Percentiles rank a stretch among this genome's conserved stretches.
phyloP scores from a whole-genome alignment of 2,797 vertebrate genomes.

The Discoglossus pictus region DNA sequence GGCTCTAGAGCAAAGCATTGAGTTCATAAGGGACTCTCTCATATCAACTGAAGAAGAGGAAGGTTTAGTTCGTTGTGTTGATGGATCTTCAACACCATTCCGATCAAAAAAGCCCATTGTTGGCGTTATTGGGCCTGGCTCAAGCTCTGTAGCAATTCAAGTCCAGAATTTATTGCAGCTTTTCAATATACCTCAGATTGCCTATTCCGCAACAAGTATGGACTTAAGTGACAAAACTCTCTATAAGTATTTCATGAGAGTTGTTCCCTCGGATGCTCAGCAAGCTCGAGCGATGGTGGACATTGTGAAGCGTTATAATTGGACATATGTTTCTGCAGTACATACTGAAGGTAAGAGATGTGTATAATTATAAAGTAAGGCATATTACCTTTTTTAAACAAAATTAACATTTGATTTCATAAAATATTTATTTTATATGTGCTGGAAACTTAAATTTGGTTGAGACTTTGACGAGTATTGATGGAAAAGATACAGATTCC shows the following conservation, averaged over 20 bases:
- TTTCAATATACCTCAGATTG: conserved; percentile 98
- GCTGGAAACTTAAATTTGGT: too few relatives aligned
- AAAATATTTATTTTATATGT: too few relatives aligned
- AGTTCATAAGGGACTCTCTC: conserved; percentile 94
- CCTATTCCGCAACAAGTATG: conserved; percentile 95
- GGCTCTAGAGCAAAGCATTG: conserved; percentile 96
- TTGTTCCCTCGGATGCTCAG: conserved; percentile 96
- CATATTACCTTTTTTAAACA: too few relatives aligned
- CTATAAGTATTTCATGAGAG: conserved; percentile 98
- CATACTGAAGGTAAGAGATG: conserved; percentile 93
- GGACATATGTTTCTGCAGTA: conserved; percentile 97
- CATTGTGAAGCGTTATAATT: conserved; percentile 98
- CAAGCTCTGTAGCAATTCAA: conserved; percentile 96
- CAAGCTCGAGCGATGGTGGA: conserved; percentile 98
- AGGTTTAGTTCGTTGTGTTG: conserved; percentile 81
- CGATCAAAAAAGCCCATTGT: conserved; percentile 92
- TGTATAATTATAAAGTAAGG: too few relatives aligned
- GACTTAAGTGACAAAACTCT: conserved; percentile 95
- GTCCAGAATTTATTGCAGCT: conserved; percentile 96
- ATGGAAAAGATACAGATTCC: too few relatives aligned
- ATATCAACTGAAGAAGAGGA: conserved; percentile 87
- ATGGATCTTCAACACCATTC: conserved; percentile 82
- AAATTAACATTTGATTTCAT: too few relatives aligned
- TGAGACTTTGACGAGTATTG: too few relatives aligned
- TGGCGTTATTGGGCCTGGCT: conserved; percentile 94